Evolutionary conservation across 2,797 vertebrate genomes (phyloP), one percentile per base, ranked within the genome.

Genomic region (Ctenosaura bakeri): DNA sequence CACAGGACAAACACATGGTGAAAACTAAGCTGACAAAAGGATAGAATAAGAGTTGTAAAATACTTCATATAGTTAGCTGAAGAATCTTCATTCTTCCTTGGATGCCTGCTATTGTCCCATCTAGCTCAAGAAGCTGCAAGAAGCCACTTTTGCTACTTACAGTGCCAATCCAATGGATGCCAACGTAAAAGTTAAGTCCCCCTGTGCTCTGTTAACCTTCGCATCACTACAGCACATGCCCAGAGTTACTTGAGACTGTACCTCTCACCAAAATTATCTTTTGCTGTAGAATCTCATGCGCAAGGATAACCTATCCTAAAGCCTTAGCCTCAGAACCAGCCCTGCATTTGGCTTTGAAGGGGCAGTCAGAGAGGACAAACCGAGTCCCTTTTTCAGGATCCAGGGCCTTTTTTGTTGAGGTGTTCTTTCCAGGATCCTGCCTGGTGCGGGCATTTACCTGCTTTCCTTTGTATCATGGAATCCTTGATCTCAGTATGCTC

Each of bases 371-470:
- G 22, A 74, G 8, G 46, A 54, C 38, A 35, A 56, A 64, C n/a
- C 22, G 64, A 78, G 8, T 1, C 16, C 38, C 26, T 69, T 8
- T 20, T 16, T 3, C 2, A 52, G 29, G 66, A 5, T 18, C 32
- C 66, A 69, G 66, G 26, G 26, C 9, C 32, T 69, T 10, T 69
- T 69, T 32, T 69, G 32, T 32, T 69, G 66, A 69, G 22, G 16
- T 64, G 22, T 1, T 32, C 5, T 9, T 83, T 66, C 26, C 16
- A 2, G 56, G 50, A 83, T 52, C 66, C 32, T 32, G 6, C n/a
- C 87, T 52, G n/a, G 52, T 38, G 24, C 10, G 82, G 42, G 54
- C n/a, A 54, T 9, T 87, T 87, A 90, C 89, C 89, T 87, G 80
- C 4, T 77, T 6, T 78, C 26, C 26, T 38, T 26, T 50, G 14